Evolutionary conservation across 30 jellyfish, hydroid and myxozoan genomes (phyloP), one percentile per base, ranked within the genome.

Genomic region (Catostylus mosaicus): DNA sequence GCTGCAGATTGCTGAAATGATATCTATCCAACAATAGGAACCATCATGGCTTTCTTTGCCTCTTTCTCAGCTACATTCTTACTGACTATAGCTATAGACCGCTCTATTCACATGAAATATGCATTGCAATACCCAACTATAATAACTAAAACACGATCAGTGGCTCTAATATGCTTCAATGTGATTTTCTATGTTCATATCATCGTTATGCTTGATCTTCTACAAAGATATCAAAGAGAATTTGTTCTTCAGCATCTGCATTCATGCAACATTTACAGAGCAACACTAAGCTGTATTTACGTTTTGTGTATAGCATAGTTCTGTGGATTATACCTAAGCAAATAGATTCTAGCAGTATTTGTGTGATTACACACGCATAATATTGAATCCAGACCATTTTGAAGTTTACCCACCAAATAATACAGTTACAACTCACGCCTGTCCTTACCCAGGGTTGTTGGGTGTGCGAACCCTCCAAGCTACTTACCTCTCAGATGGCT

Each of bases 21-120:
- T 43, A 8, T 43, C 56, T 43, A 16, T 12, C n/a, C 19, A 3
- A 34, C 27, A 23, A 38, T 30, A 20, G 48, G 46, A 61, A 20
- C 66, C 61, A 22, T 69, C 20, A n/a, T n/a, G n/a, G n/a, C n/a
- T 0, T 69, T 77, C 78, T 77, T 77, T 77, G 12, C 62, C 30
- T 29, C 54, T 24, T 20, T 63, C 10, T 30, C 88, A 11, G 29
- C 48, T 30, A 46, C n/a, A 2, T 20, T 62, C 54, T 60, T 78
- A 16, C 38, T 78, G 31, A 33, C 62, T 3, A 78, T 78, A 12
- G 63, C 89, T 2, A 5, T 78, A 0, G 89, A 78, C 22, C 89
- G 89, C 23, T 63, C 62, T 34, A 37, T 62, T 38, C 89, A 78
- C 70, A 78, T 78, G 89, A 61, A 66, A 47, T 78, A 56, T 36